Conservation (phyloP, 2,888 invertebrate species). For the Drosophila acutilabella region DNA sequence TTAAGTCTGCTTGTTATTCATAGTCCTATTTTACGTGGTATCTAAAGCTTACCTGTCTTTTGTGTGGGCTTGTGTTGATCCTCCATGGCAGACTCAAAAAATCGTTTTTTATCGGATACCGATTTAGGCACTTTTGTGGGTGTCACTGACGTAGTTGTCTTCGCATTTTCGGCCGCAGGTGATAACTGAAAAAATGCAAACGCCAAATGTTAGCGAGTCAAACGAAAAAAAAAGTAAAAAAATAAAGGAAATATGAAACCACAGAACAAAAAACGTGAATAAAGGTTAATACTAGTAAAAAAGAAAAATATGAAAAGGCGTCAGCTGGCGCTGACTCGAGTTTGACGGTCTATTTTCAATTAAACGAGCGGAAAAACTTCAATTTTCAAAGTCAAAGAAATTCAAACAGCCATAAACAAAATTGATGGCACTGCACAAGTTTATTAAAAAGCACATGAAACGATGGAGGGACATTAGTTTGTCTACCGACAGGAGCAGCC, state of each 20-base stretch:
- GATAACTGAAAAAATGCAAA: conserved; percentile 68
- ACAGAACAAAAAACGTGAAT: conserved; percentile 10
- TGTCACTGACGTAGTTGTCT: conserved; percentile 86
- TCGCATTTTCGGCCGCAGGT: conserved; percentile 48
- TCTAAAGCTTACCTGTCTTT: conserved; percentile 89
- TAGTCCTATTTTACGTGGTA: neutral
- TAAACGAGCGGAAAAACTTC: conserved; percentile 53
- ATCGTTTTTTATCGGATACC: conserved; percentile 96
- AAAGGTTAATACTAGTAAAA: conserved; percentile 37
- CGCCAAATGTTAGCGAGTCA: conserved; percentile 51
- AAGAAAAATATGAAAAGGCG: conserved; percentile 18
- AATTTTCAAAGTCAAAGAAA: conserved; percentile 65
- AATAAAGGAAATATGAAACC: conserved; percentile 5
- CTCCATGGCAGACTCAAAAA: conserved; percentile 98
- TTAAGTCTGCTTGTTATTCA: neutral
- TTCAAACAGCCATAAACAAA: conserved; percentile 74
- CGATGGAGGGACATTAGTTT: conserved; percentile 33
- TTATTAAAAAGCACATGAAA: conserved; percentile 72
- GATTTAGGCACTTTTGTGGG: conserved; percentile 92
- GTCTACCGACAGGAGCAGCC: neutral
- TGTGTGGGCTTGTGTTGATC: conserved; percentile 94
- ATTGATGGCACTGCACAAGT: conserved; percentile 76
- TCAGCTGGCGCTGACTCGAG: conserved; percentile 28
- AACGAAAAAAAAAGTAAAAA: conserved; percentile 30
- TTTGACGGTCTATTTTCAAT: conserved; percentile 33